Evolutionary conservation across 2,797 vertebrate genomes (phyloP).

Genomic region (Epinephelus awoara): DNA sequence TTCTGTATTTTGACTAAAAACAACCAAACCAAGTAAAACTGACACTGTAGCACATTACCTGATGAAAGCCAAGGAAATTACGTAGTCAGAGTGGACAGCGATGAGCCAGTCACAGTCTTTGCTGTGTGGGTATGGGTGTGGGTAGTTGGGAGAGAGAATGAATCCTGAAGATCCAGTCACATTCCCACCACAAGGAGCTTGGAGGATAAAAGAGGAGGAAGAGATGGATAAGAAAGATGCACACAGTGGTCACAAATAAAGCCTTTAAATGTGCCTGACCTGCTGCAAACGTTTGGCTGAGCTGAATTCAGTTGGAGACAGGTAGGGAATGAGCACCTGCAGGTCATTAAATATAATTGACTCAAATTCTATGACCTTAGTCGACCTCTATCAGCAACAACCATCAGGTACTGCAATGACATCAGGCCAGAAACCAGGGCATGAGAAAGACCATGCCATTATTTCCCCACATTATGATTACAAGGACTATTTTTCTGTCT

Average conservation of each 20-base stretch:
- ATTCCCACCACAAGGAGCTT: constrained; percentile 98
- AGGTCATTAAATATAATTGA: constrained; percentile 54
- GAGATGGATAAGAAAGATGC: constrained; percentile 16
- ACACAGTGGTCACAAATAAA: constrained; percentile 16
- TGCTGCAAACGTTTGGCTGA: constrained; percentile 17
- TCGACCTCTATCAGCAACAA: constrained; percentile 12
- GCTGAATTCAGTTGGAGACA: constrained; percentile 15
- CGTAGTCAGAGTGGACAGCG: constrained; percentile 94
- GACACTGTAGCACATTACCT: constrained; percentile 84
- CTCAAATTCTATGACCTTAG: constrained; percentile 41
- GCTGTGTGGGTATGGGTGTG: constrained; percentile 97
- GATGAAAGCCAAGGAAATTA: constrained; percentile 98
- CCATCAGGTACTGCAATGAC: not conserved
- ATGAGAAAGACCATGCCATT: constrained; percentile 20
- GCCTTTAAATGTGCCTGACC: not conserved
- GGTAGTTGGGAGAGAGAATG: constrained; percentile 97
- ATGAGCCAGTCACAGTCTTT: constrained; percentile 98
- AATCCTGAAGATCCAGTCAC: constrained; percentile 97
- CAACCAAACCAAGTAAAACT: not conserved
- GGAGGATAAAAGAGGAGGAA: constrained; percentile 56
- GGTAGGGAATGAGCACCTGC: constrained; percentile 1
- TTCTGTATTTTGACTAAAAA: not conserved
- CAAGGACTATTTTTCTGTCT: constrained; percentile 12
- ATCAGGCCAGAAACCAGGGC: not conserved
- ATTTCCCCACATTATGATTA: constrained; percentile 8